Percentiles rank a stretch among this genome's conserved stretches.
These are phyloP conservation scores for Sardinella longiceps DNA, from an alignment of 2,797 vertebrate genomes.

Conservation along the genomic window DNA sequence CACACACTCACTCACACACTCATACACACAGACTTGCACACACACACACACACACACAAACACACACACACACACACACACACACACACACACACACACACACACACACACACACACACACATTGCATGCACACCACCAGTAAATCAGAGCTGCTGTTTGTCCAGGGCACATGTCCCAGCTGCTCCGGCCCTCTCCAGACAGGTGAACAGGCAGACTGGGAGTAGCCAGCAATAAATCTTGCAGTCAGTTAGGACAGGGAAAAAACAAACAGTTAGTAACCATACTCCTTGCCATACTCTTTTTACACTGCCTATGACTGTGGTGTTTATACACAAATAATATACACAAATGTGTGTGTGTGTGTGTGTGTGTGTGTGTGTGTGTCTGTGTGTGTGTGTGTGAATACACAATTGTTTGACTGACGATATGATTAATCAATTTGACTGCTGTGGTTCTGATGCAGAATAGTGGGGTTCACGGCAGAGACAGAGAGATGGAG, in stretches of 20 bases:
- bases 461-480: not conserved
- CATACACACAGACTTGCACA: no score
- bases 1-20: no score
- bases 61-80: not conserved
- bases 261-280: slow-evolving; percentile 5
- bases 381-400: no score
- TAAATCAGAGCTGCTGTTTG: slow-evolving; percentile 25
- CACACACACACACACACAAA: not conserved
- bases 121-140: not conserved
- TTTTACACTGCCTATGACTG: not conserved
- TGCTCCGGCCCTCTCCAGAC: not conserved
- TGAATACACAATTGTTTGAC: no score
- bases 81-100: not conserved
- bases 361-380: no score
- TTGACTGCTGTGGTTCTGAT: not conserved
- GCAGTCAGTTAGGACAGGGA: not conserved
- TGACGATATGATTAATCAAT: no score
- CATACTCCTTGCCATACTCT: no score
- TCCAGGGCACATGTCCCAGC: slow-evolving; percentile 1
- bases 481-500: slow-evolving; percentile 19
- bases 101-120: slow-evolving; percentile 14
- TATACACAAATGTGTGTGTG: slow-evolving; percentile 21
- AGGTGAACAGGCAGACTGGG: slow-evolving; percentile 13
- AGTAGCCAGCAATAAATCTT: not conserved
- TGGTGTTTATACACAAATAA: not conserved